These are phyloP conservation scores for Xestia c-nigrum DNA, from an alignment of 2,888 invertebrate genomes.

Conservation along the genomic window DNA sequence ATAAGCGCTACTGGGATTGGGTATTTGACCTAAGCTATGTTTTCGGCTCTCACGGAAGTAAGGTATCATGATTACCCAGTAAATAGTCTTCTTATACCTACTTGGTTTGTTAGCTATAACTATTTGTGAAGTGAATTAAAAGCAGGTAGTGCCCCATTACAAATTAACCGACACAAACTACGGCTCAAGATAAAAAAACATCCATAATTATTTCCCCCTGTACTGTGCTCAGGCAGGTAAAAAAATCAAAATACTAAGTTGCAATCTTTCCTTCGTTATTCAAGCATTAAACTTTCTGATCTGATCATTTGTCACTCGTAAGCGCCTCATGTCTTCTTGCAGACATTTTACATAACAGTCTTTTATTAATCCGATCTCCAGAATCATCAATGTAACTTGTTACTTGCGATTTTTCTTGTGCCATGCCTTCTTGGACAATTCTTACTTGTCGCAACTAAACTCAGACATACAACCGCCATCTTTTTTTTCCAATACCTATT, in stretches of 20 bases:
- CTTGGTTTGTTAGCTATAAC: neutral
- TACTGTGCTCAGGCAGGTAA: neutral
- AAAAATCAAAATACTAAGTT: neutral
- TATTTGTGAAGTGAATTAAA: neutral
- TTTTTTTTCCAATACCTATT: neutral
- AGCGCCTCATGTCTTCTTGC: constrained; percentile 7
- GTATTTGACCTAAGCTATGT: neutral
- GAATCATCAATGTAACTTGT: neutral
- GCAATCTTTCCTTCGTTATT: neutral
- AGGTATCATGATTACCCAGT: neutral
- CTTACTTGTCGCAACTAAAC: neutral
- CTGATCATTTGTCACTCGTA: constrained; percentile 1
- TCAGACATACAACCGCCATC: neutral
- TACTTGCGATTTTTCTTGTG: constrained; percentile 16
- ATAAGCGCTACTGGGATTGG: neutral
- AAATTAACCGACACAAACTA: neutral
- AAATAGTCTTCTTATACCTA: neutral
- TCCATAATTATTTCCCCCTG: neutral
- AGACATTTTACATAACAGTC: neutral
- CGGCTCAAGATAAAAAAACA: neutral
- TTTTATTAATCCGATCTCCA: constrained; percentile 18
- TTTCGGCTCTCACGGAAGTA: neutral
- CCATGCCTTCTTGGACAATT: constrained; percentile 13
- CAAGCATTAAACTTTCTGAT: constrained; percentile 35
- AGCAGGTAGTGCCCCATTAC: neutral